Base-by-base conservation (phyloP, 2,113 vertebrate genomes). In the Cyphotilapia sp. region DNA sequence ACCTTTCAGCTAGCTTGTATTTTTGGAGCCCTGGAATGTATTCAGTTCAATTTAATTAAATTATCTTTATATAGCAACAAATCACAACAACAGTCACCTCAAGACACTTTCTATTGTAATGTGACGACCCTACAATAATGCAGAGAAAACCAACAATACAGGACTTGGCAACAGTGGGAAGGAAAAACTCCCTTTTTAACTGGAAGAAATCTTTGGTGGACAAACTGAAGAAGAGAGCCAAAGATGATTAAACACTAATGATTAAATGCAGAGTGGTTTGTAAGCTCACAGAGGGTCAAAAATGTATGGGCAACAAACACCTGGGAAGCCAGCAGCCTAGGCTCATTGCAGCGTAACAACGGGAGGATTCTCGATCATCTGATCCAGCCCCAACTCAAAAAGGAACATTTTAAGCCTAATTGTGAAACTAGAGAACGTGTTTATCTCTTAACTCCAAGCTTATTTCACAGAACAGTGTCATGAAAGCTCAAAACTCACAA, bases 241-340 rank as follows among this genome's bases (percentile, higher is more conserved):
- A 38, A 66, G 33, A n/a, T n/a, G 17, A 66, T 66, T 3, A n/a
- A 38, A 0, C 61, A 38, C 61, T 38, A 66, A 3, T 12, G 2
- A 66, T 13, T 66, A 66, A 38, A 66, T 2, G 19, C 61, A 66
- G 61, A 66, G 10, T 38, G 61, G 61, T 35, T 33, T 0, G 0
- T 63, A 63, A 0, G 59, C 17, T 11, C 59, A n/a, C 0, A 7
- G 16, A 63, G 59, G n/a, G 31, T 66, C 33, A 38, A 0, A 63
- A n/a, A 63, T 12, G 31, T 35, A 12, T 5, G 31, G 31, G 31
- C 59, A 35, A 12, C 17, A 63, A 63, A 35, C 59, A 63, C 59
- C 16, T 35, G 29, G 0, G 29, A 63, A 63, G 29, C 16, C 29
- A 63, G 5, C 59, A 63, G 59, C 1, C 1, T 2, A n/a, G 59